A percentile compares a stretch with the other conserved stretches of the same genome.
Conservation (phyloP, 1,140 invertebrate genomes). For the Dufourea novaeangliae region DNA sequence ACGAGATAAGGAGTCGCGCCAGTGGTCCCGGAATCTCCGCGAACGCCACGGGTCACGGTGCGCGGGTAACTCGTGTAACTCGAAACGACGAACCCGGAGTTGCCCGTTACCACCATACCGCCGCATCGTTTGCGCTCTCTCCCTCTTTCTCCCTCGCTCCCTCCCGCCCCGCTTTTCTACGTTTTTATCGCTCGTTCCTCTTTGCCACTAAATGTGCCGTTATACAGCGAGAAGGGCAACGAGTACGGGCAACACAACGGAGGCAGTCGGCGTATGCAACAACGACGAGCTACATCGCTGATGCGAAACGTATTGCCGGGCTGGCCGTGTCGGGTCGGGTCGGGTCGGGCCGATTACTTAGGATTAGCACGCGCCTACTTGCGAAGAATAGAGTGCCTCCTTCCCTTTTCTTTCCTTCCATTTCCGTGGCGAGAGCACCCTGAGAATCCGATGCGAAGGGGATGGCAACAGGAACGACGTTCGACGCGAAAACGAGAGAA, state of each 20-base stretch:
- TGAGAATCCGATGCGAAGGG: not conserved
- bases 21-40: constrained; percentile 43
- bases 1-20: constrained; percentile 58
- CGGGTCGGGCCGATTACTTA: constrained; percentile 55
- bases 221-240: constrained; percentile 36
- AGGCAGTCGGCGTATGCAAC: not conserved
- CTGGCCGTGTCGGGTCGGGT: no score
- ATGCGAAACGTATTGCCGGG: constrained; percentile 47
- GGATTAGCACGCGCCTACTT: constrained; percentile 47
- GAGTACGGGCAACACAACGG: no score
- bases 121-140: not conserved
- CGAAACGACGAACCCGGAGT: constrained; percentile 67
- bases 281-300: constrained; percentile 15
- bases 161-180: not conserved
- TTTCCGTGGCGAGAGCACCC: not conserved
- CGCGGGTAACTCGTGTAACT: constrained; percentile 66
- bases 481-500: constrained; percentile 10
- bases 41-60: constrained; percentile 60
- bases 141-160: no score
- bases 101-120: constrained; percentile 40
- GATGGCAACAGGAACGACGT: not conserved
- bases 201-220: constrained; percentile 51
- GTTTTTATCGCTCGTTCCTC: constrained; percentile 11
- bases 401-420: constrained; percentile 2
- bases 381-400: constrained; percentile 48